A percentile compares a stretch with the other conserved stretches of the same genome.
These are phyloP conservation scores for Myotis findleyi DNA, from an alignment of 2,797 vertebrate genomes.

Conservation along the genomic window DNA sequence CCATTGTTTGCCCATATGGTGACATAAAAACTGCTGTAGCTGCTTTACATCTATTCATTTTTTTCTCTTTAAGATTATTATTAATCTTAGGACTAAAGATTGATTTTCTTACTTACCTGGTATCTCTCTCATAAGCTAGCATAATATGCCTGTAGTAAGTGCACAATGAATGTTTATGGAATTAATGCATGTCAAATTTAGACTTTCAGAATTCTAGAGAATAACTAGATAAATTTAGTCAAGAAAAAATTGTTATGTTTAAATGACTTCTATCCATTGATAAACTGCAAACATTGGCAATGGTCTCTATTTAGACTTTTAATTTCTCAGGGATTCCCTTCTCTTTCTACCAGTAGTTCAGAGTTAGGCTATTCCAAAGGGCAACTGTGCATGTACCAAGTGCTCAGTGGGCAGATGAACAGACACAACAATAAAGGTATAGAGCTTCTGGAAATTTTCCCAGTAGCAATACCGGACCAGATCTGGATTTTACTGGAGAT, in stretches of 20 bases:
- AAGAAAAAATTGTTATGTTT: constrained; percentile 8
- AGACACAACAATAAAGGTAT: not conserved
- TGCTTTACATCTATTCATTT: constrained; percentile 22
- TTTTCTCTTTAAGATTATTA: constrained; percentile 52
- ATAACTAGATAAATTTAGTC: constrained; percentile 13
- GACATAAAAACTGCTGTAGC: constrained; percentile 47
- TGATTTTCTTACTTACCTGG: constrained; percentile 29
- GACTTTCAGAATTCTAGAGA: constrained; percentile 46
- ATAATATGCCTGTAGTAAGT: not conserved
- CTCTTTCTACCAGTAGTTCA: constrained; percentile 14
- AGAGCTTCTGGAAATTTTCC: constrained; percentile 29
- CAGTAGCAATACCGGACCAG: not conserved
- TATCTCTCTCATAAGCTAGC: constrained; percentile 20
- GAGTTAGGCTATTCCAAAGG: not conserved
- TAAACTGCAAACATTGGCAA: not conserved
- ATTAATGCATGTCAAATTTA: constrained; percentile 31
- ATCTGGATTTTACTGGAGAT: constrained; percentile 48
- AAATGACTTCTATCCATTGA: constrained; percentile 13
- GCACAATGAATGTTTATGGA: constrained; percentile 32
- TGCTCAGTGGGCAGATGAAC: not conserved
- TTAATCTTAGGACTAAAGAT: constrained; percentile 3
- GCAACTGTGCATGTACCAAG: not conserved
- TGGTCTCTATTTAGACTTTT: not conserved
- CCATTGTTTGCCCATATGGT: constrained; percentile 42
- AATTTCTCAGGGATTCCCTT: not conserved